Evolutionary conservation across 2,797 vertebrate genomes (phyloP).

Genomic region (Phataginus tetradactyla): DNA sequence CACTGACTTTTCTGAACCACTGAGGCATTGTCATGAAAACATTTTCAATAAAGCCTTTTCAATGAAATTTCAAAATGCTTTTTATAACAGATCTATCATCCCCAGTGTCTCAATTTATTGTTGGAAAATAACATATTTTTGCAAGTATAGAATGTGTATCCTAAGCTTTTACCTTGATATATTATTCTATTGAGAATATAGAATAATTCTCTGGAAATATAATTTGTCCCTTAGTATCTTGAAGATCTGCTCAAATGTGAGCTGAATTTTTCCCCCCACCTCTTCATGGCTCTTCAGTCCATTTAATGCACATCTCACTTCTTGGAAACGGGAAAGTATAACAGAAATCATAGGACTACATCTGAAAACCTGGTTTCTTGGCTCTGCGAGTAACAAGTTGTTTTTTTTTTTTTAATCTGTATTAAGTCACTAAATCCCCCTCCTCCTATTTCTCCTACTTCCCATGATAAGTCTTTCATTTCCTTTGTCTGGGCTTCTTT

Average conservation of each 20-base stretch:
- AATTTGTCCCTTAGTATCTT: neutral
- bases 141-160: neutral
- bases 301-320: neutral
- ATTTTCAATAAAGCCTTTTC: slow-evolving; percentile 30
- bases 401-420: neutral
- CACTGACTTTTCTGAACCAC: slow-evolving; percentile 56
- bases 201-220: slow-evolving; percentile 30
- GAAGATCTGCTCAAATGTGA: slow-evolving; percentile 27
- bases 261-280: neutral
- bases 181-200: neutral
- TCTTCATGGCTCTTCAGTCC: neutral
- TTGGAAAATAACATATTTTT: slow-evolving; percentile 47
- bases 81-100: neutral
- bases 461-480: neutral
- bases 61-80: slow-evolving; percentile 41
- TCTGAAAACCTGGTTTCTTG: neutral
- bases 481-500: slow-evolving; percentile 25
- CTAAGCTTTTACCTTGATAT: slow-evolving; percentile 17
- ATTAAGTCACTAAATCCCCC: neutral
- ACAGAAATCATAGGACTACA: neutral
- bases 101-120: slow-evolving; percentile 19
- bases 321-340: neutral
- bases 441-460: slow-evolving; percentile 1
- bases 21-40: neutral
- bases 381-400: neutral